Conservation (phyloP, 92 coral and sea anemone species). For the Nematostella vectensis region DNA sequence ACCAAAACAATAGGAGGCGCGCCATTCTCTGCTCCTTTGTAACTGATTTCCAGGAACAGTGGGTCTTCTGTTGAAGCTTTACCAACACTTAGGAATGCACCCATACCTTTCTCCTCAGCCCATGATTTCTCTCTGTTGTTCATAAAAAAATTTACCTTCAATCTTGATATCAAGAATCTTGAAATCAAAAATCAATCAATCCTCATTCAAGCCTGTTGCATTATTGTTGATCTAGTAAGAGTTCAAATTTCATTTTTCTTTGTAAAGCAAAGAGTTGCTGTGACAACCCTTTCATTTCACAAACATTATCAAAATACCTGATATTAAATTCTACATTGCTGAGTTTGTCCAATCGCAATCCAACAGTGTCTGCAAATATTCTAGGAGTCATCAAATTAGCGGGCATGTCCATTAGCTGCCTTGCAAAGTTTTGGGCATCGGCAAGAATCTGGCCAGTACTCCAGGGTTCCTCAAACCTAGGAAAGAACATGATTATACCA, state of each 20-base stretch:
- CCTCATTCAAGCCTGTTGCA: neutral
- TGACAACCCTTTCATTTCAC: no score
- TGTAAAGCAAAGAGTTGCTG: no score
- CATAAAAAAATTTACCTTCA: neutral
- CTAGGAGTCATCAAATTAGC: constrained; percentile 82
- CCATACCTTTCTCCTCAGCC: constrained; percentile 81
- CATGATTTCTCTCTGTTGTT: constrained; percentile 69
- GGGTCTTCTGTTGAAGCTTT: constrained; percentile 76
- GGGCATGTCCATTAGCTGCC: constrained; percentile 76
- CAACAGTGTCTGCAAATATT: constrained; percentile 66
- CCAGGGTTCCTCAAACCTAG: constrained; percentile 30
- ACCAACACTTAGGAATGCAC: constrained; percentile 83
- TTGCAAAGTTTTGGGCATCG: constrained; percentile 85
- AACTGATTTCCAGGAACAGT: constrained; percentile 69
- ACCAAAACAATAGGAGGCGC: constrained; percentile 74
- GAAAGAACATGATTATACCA: no score
- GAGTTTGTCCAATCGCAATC: constrained; percentile 33
- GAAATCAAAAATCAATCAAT: neutral
- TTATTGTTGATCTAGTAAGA: neutral
- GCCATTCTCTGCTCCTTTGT: constrained; percentile 52
- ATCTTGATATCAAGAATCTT: neutral
- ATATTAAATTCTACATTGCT: constrained; percentile 41
- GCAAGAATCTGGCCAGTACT: constrained; percentile 58
- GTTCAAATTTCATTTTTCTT: neutral
- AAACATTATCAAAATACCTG: constrained; percentile 57